Conservation (phyloP, 2,113 vertebrate species). For the Tragelaphus buxtoni region DNA sequence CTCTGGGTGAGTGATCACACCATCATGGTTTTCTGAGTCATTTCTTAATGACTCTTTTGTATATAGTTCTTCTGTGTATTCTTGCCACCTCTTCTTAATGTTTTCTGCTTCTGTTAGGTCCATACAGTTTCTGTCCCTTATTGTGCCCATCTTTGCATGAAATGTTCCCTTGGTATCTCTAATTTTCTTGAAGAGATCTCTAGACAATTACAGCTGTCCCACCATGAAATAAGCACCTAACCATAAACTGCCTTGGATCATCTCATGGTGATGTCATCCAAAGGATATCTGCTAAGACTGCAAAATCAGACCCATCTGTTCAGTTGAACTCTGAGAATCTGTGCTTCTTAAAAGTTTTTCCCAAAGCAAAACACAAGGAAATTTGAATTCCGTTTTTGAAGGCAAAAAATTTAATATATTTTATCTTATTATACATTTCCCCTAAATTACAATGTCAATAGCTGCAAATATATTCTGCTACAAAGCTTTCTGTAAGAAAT, state of each 20-base stretch:
- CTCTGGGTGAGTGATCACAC: background rate
- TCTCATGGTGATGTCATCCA: background rate
- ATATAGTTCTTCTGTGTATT: background rate
- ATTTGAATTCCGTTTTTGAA: slow-evolving; percentile 57
- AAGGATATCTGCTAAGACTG: background rate
- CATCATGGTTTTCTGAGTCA: background rate
- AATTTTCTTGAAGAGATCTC: background rate
- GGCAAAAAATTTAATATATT: slow-evolving; percentile 83
- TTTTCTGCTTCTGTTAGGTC: background rate
- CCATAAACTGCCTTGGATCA: background rate
- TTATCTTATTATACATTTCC: slow-evolving; percentile 85
- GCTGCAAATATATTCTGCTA: slow-evolving; percentile 86
- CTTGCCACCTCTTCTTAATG: background rate
- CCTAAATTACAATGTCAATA: slow-evolving; percentile 83
- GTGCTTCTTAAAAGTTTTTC: background rate
- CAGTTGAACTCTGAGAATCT: background rate
- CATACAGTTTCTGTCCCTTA: background rate
- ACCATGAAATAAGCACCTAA: background rate
- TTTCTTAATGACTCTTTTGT: background rate
- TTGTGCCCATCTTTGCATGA: background rate
- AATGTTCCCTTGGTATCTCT: background rate
- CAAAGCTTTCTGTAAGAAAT: slow-evolving; percentile 87
- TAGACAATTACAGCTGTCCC: background rate
- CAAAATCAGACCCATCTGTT: background rate
- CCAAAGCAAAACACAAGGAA: slow-evolving; percentile 62